These are phyloP conservation scores for Petrocephalus microphthalmus DNA, from an alignment of 2,113 vertebrate genomes.

Conservation along the genomic window DNA sequence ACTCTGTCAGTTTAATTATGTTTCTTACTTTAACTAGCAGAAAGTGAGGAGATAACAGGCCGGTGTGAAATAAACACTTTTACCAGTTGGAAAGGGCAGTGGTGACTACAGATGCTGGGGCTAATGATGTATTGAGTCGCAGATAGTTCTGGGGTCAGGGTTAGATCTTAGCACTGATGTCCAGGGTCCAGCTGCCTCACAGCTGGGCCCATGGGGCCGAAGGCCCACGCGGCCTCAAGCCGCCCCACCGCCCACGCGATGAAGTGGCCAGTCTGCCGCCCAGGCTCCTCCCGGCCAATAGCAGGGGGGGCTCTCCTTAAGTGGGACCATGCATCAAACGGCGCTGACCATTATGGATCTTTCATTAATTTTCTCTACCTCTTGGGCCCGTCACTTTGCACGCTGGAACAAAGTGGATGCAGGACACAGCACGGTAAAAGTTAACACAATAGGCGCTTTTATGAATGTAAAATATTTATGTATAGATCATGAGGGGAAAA, in stretches of 20 bases:
- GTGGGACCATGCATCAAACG: conserved; percentile 29
- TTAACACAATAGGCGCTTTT: not conserved
- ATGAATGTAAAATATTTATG: not conserved
- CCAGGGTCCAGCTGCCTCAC: conserved; percentile 53
- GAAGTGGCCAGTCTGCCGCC: conserved; percentile 39
- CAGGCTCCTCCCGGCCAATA: conserved; percentile 37
- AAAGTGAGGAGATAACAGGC: not conserved
- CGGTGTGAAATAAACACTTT: not conserved
- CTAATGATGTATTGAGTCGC: conserved; percentile 64
- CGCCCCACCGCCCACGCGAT: conserved; percentile 33
- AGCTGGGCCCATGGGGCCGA: conserved; percentile 48
- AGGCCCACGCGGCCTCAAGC: not conserved
- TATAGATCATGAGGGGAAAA: not conserved
- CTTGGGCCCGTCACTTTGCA: conserved; percentile 8
- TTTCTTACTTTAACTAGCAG: not conserved
- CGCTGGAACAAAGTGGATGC: not conserved
- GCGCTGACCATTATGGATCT: conserved; percentile 31
- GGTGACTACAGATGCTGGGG: conserved; percentile 45
- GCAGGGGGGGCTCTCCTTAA: conserved; percentile 26
- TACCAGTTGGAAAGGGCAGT: not conserved
- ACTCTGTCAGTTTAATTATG: not conserved
- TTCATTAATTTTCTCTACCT: conserved; percentile 39
- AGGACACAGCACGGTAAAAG: not conserved
- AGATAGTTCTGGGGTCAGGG: conserved; percentile 53
- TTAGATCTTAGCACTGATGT: conserved; percentile 20